Conservation (phyloP, 2,113 vertebrate species). For the Laterallus jamaicensis region DNA sequence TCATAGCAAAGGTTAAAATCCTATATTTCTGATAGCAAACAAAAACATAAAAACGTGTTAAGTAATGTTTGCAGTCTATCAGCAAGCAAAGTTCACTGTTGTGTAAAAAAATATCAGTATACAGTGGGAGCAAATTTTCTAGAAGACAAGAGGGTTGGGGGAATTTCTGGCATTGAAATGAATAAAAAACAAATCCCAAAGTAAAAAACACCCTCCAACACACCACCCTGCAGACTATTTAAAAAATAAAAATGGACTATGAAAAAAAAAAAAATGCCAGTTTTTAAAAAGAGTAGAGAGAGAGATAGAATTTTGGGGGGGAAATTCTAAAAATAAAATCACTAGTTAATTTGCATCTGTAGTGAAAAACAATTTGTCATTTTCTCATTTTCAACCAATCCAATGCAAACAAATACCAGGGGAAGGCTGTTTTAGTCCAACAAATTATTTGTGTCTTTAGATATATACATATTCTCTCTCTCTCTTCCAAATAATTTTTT, state of each 20-base stretch:
- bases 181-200: not conserved
- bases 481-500: not conserved
- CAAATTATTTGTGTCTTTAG: not conserved
- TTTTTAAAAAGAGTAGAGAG: not conserved
- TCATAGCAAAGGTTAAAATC: not conserved
- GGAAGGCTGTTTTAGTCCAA: not conserved
- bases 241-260: not conserved
- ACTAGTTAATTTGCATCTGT: not conserved
- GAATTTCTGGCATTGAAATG: not conserved
- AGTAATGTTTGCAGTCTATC: not conserved
- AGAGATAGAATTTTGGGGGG: fast-evolving
- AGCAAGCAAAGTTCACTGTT: not conserved
- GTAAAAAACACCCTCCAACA: not conserved
- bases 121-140: not conserved
- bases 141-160: not conserved
- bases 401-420: not conserved
- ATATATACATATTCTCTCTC: not conserved
- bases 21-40: not conserved
- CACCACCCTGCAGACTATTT: not conserved
- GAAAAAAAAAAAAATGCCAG: not conserved
- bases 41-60: not conserved
- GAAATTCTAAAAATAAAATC: not conserved
- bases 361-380: not conserved
- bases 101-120: not conserved
- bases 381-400: not conserved